Percentiles rank a stretch among this genome's conserved stretches.
These are phyloP conservation scores for Pseudopleuronectes americanus DNA, from an alignment of 2,797 vertebrate genomes.

Conservation along the genomic window DNA sequence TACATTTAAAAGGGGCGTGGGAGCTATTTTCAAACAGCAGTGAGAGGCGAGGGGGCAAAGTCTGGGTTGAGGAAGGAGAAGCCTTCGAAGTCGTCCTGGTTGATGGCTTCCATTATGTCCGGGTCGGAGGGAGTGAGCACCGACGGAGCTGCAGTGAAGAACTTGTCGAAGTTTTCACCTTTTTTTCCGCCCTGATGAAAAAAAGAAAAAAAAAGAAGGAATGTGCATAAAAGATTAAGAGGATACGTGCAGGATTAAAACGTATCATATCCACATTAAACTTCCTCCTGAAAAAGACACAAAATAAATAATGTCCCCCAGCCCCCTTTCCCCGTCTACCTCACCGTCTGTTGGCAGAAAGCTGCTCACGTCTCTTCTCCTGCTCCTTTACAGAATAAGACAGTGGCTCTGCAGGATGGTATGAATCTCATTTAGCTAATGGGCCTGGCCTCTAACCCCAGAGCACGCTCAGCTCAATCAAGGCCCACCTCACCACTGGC, in stretches of 20 bases:
- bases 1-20: neutral
- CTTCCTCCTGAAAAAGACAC: neutral
- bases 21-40: slow-evolving; percentile 77
- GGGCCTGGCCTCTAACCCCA: slow-evolving; percentile 70
- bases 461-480: slow-evolving; percentile 43
- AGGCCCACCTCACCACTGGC: slow-evolving; percentile 39
- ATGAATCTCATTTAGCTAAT: slow-evolving; percentile 76
- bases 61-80: slow-evolving; percentile 91
- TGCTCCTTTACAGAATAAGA: slow-evolving; percentile 42
- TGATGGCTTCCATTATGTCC: slow-evolving; percentile 88
- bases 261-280: slow-evolving; percentile 9
- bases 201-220: slow-evolving; percentile 19
- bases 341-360: slow-evolving; percentile 40
- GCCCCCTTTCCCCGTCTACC: slow-evolving; percentile 31
- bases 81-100: slow-evolving; percentile 90
- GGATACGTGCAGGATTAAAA: neutral
- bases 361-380: slow-evolving; percentile 44
- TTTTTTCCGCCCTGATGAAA: slow-evolving; percentile 87
- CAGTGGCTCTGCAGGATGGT: slow-evolving; percentile 52
- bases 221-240: too few relatives aligned
- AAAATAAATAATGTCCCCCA: slow-evolving; percentile 12
- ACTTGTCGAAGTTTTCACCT: slow-evolving; percentile 94
- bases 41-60: slow-evolving; percentile 81
- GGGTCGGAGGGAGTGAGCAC: slow-evolving; percentile 92
- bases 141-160: slow-evolving; percentile 89